Evolutionary conservation across 30 jellyfish, hydroid and myxozoan genomes (phyloP).

Genomic region (Aurelia sp.): DNA sequence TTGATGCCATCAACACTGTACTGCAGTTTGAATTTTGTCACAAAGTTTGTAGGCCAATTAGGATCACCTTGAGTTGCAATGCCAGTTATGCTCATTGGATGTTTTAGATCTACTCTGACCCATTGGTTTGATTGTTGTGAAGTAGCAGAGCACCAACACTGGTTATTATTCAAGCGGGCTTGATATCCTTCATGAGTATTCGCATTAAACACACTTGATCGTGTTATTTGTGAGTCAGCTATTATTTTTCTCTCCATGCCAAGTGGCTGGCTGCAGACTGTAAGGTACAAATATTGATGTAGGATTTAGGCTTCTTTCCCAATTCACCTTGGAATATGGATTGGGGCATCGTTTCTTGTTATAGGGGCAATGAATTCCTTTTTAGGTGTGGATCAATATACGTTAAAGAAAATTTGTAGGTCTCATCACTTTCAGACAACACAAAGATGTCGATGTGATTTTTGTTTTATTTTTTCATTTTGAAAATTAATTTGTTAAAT

Average conservation of each 20-base stretch:
- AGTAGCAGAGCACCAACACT: constrained; percentile 61
- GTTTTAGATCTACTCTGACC: constrained; percentile 54
- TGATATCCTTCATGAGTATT: constrained; percentile 14
- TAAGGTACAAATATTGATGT: neutral
- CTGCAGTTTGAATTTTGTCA: constrained; percentile 30
- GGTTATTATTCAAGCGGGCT: constrained; percentile 44
- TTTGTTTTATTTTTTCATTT: no score
- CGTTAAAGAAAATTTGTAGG: no score
- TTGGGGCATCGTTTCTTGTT: no score
- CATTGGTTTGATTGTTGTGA: constrained; percentile 11
- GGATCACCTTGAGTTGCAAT: constrained; percentile 70
- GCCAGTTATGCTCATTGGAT: constrained; percentile 56
- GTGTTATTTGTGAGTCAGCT: constrained; percentile 39
- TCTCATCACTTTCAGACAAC: no score
- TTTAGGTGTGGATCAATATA: no score
- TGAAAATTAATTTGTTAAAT: no score
- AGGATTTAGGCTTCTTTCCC: no score
- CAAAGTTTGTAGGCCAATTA: constrained; percentile 12
- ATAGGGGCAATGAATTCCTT: no score
- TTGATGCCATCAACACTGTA: constrained; percentile 46
- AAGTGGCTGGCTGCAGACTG: constrained; percentile 66
- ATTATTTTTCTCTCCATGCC: constrained; percentile 64
- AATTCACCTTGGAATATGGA: no score
- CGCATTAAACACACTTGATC: neutral
- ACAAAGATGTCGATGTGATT: no score